These are phyloP conservation scores for Rutilus rutilus DNA, from an alignment of 2,113 vertebrate species.

Conservation along the genomic window DNA sequence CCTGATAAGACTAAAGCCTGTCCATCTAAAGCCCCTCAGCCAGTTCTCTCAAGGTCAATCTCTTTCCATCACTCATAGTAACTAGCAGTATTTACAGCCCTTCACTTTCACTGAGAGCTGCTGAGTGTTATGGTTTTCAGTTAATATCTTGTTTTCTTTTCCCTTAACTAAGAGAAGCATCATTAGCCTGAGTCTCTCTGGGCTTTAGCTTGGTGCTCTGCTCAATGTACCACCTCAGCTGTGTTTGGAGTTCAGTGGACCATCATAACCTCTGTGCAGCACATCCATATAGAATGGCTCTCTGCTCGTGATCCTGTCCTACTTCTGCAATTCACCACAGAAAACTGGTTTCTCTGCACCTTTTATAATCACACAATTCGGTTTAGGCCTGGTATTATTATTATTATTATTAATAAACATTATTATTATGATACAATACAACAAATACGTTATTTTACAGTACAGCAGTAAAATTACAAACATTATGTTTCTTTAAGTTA, in stretches of 20 bases:
- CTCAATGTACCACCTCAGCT: neutral
- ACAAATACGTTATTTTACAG: too few relatives aligned
- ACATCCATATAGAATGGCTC: neutral
- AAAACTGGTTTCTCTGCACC: neutral
- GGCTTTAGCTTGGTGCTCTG: neutral
- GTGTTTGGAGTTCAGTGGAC: conserved; percentile 2
- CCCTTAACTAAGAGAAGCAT: neutral
- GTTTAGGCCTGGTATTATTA: neutral
- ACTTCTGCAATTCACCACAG: conserved; percentile 17
- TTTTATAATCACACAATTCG: neutral
- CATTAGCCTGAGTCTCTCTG: neutral
- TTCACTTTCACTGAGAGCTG: neutral
- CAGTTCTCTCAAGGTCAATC: conserved; percentile 31
- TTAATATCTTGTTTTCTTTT: conserved; percentile 17
- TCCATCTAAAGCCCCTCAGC: neutral
- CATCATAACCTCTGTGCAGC: conserved; percentile 18
- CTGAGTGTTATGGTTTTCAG: neutral
- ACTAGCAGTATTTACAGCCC: neutral
- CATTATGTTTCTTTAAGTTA: too few relatives aligned
- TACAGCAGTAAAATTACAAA: too few relatives aligned
- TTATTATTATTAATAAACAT: too few relatives aligned
- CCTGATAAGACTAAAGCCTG: neutral
- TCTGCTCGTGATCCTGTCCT: neutral
- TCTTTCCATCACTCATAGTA: conserved; percentile 12
- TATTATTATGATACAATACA: too few relatives aligned